These are phyloP conservation scores for Lepidocolaptes lacrymiger DNA, from an alignment of 2,797 vertebrate species.

Conservation along the genomic window DNA sequence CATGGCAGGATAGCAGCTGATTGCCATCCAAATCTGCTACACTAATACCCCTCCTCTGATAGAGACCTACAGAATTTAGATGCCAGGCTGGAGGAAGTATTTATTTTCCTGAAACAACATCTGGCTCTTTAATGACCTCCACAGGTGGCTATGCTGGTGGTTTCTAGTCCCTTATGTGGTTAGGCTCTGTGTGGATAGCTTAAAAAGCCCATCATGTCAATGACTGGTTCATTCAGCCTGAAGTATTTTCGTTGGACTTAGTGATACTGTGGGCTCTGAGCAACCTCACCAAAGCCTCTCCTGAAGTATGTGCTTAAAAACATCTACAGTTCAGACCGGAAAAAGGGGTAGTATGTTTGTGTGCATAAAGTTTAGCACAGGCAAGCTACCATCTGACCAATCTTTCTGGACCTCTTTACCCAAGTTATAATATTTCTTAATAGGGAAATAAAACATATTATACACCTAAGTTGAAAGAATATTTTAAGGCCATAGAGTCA, in stretches of 20 bases:
- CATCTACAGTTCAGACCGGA: background rate
- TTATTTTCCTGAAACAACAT: conserved; percentile 35
- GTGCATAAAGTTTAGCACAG: background rate
- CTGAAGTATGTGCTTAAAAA: conserved; percentile 61
- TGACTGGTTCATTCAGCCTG: conserved; percentile 50
- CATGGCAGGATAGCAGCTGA: background rate
- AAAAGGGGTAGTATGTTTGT: conserved; percentile 15
- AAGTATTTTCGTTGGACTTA: conserved; percentile 57
- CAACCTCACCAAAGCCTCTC: conserved; percentile 45
- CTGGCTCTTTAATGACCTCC: conserved; percentile 9
- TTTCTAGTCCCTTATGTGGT: conserved; percentile 57
- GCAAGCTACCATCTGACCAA: background rate
- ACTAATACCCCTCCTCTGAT: background rate
- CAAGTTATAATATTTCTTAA: background rate
- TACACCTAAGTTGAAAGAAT: background rate
- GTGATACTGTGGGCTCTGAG: conserved; percentile 43
- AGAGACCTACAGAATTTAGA: background rate
- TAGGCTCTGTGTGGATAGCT: conserved; percentile 36
- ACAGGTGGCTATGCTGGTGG: conserved; percentile 21
- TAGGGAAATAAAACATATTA: background rate
- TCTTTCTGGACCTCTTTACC: background rate
- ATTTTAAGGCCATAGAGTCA: background rate
- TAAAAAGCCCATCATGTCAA: conserved; percentile 42
- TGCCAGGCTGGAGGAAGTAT: conserved; percentile 12
- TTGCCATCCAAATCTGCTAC: background rate